Evolutionary conservation across 2,113 vertebrate species (phyloP), one percentile per base, ranked within the genome.

Genomic region (Camarhynchus parvulus): DNA sequence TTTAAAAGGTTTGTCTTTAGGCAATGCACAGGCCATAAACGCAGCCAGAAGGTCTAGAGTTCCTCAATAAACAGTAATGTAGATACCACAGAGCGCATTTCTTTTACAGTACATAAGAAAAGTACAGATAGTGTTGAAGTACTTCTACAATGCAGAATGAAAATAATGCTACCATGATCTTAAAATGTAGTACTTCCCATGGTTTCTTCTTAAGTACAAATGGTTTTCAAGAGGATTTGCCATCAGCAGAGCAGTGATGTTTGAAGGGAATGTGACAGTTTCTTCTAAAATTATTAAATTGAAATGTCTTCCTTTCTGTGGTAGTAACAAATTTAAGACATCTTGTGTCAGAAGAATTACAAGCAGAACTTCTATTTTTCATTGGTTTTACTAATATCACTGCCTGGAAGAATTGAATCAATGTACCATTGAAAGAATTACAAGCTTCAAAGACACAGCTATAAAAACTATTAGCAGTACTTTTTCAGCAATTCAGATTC

Each of bases 31-130:
- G 10, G 49, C 39, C 53, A 25, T 47, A 74, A 92, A 49, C 14
- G 35, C 37, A 31, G 17, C 14, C 35, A 83, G 74, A 77, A 31
- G 9, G 10, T 31, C 19, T 5, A 23, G 9, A 50, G 7, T 13
- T 53, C 47, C 13, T 35, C 44, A 39, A 44, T 44, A 80, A 83
- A 49, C 9, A 24, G 31, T 18, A 52, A 56, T 24, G 10, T 31
- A 39, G 35, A 13, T 46, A 52, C 20, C 5, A 13, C 31, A 61
- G 11, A 41, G 4, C 23, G n/a, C 0, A 0, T 53, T 79, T 77
- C 3, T 94, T 84, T 84, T 49, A 28, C 15, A n/a, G 13, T 37
- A 24, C 5, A 5, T 44, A 46, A 58, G 5, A n/a, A 78, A 80
- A 47, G 46, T 33, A 30, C n/a, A 69, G 53, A n/a, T 39, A 67